Evolutionary conservation across 2,113 vertebrate genomes (phyloP).

Genomic region (Garra rufa): DNA sequence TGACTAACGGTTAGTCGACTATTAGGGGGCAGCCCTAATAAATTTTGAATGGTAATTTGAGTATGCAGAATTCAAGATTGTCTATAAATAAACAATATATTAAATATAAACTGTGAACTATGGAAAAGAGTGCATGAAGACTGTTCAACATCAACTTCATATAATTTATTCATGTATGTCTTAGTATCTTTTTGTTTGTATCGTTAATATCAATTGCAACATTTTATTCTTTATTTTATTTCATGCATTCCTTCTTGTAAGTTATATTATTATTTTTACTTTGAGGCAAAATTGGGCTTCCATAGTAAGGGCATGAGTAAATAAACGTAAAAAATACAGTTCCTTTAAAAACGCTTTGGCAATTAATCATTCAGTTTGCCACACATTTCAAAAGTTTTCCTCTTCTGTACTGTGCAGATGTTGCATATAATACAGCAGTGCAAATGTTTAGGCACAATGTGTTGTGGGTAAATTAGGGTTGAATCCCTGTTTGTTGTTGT

Average conservation of each 20-base stretch:
- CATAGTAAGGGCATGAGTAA: neutral
- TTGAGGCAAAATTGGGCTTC: neutral
- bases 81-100: neutral
- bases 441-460: constrained; percentile 60
- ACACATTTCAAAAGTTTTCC: constrained; percentile 68
- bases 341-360: neutral
- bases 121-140: neutral
- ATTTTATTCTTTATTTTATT: too few species aligned
- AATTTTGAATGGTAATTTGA: too few species aligned
- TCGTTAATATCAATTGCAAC: neutral
- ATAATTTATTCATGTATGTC: too few species aligned
- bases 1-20: too few species aligned
- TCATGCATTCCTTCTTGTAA: too few species aligned
- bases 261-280: too few species aligned
- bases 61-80: neutral
- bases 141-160: too few species aligned
- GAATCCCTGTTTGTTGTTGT: constrained; percentile 74
- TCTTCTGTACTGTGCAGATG: constrained; percentile 44
- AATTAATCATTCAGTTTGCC: constrained; percentile 54
- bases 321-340: neutral
- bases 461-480: constrained; percentile 72
- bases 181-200: neutral
- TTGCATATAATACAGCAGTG: constrained; percentile 41
- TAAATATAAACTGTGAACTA: neutral
- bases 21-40: too few species aligned